A percentile compares a stretch with the other conserved stretches of the same genome.
phyloP scores from a whole-genome alignment of 1,140 invertebrate genomes.

The Meloidogyne chitwoodi region DNA sequence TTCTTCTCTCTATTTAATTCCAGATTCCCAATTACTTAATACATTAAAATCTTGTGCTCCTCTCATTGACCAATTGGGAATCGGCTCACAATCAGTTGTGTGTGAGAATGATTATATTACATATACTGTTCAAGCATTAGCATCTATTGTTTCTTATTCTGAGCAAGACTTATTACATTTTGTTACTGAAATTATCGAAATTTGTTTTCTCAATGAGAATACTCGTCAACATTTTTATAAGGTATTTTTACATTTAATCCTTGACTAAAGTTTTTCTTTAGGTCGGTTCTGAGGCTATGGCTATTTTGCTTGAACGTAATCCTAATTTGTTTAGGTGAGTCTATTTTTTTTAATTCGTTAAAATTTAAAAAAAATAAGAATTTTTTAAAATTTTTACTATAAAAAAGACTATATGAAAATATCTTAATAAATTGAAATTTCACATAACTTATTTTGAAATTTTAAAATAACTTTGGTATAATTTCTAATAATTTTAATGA shows the following conservation, averaged over 20 bases:
- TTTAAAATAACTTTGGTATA: not conserved
- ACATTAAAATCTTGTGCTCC: not conserved
- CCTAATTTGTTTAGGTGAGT: slow-evolving; percentile 20
- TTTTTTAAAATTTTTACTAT: too few species aligned
- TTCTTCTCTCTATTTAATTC: slow-evolving; percentile 29
- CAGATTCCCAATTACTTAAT: slow-evolving; percentile 13
- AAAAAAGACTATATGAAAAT: too few species aligned
- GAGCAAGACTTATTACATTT: slow-evolving; percentile 31
- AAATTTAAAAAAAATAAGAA: too few species aligned
- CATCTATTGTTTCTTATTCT: slow-evolving; percentile 32
- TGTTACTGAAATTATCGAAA: slow-evolving; percentile 34
- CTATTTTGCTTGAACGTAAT: slow-evolving; percentile 29
- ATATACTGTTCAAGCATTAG: slow-evolving; percentile 28
- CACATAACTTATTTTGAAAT: too few species aligned
- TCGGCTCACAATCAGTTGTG: slow-evolving; percentile 5
- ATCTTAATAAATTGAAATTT: too few species aligned
- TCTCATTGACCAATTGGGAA: slow-evolving; percentile 10
- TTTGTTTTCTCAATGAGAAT: slow-evolving; percentile 40
- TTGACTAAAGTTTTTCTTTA: slow-evolving; percentile 21
- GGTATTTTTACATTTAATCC: slow-evolving; percentile 8
- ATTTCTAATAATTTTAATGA: not conserved
- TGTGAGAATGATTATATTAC: slow-evolving; percentile 25
- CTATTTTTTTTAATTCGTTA: not conserved
- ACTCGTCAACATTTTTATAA: slow-evolving; percentile 38
- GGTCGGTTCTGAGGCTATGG: slow-evolving; percentile 42